Conservation (phyloP, 2,888 invertebrate species). For the Vesta saturnalis region DNA sequence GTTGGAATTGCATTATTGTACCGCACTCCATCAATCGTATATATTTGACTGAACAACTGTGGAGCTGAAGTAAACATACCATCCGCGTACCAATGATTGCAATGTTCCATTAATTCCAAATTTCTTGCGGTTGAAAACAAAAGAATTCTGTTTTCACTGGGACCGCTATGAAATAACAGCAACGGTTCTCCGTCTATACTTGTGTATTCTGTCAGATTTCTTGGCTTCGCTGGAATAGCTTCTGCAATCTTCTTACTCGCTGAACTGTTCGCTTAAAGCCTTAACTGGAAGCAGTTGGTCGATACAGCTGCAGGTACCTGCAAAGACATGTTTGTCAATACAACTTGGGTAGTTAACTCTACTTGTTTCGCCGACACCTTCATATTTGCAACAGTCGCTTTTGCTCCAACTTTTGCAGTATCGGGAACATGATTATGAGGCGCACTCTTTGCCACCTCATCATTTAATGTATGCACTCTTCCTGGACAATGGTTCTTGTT, state of each 20-base stretch:
- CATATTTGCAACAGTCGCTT: not conserved
- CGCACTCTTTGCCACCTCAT: not conserved
- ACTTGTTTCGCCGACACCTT: not conserved
- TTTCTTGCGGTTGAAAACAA: not conserved
- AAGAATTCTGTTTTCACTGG: not conserved
- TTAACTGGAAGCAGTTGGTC: not conserved
- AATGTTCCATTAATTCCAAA: not conserved
- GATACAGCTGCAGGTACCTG: not conserved
- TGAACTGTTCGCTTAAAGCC: too few relatives aligned
- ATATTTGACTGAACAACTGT: not conserved
- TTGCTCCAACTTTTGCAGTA: not conserved
- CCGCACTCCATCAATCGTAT: not conserved
- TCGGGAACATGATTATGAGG: not conserved
- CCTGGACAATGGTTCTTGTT: too few relatives aligned
- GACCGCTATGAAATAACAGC: too few relatives aligned
- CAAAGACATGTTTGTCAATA: not conserved
- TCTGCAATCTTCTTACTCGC: too few relatives aligned
- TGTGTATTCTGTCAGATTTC: too few relatives aligned
- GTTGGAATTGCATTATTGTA: not conserved
- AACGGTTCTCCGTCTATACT: too few relatives aligned
- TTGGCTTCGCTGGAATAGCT: too few relatives aligned
- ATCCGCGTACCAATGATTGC: not conserved
- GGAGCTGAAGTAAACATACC: not conserved
- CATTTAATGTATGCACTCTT: not conserved
- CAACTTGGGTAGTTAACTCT: not conserved